Percentiles rank a stretch among this genome's conserved stretches.
Conservation (phyloP, 2,113 vertebrate genomes). For the Channa argus region DNA sequence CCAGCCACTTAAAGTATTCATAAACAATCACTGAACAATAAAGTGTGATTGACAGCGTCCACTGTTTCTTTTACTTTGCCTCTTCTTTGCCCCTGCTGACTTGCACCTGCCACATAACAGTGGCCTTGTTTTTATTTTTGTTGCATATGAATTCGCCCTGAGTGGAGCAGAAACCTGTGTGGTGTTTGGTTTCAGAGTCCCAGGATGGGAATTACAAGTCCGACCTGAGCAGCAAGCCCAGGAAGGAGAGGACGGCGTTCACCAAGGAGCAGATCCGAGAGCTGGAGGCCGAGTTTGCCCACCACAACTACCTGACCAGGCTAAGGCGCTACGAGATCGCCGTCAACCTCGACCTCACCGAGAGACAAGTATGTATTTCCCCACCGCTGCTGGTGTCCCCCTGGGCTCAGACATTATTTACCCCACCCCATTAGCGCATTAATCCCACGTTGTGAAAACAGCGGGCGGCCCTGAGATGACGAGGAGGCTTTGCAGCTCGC, state of each 20-base stretch:
- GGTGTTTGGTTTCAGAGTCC: conserved; percentile 88
- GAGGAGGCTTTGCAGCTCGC: conserved; percentile 34
- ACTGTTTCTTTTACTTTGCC: conserved; percentile 60
- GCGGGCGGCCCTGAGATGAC: conserved; percentile 34
- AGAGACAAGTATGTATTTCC: conserved; percentile 91
- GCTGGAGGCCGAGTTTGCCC: conserved; percentile 97
- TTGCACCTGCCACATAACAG: conserved; percentile 72
- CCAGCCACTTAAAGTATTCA: conserved; percentile 72
- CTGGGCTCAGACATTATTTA: conserved; percentile 29
- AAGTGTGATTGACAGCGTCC: conserved; percentile 69
- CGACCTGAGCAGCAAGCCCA: conserved; percentile 96
- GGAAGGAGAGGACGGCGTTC: conserved; percentile 98
- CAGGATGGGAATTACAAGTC: conserved; percentile 98
- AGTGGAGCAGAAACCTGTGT: conserved; percentile 59
- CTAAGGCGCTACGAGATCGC: conserved; percentile 98
- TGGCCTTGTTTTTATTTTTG: conserved; percentile 53
- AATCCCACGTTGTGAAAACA: conserved; percentile 71
- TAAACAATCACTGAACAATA: conserved; percentile 72
- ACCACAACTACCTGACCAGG: conserved; percentile 98
- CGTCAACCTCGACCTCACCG: conserved; percentile 97
- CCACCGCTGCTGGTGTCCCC: conserved; percentile 15
- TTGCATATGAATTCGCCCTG: conserved; percentile 62
- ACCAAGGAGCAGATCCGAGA: conserved; percentile 99
- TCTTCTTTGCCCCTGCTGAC: conserved; percentile 39
- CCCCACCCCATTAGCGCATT: conserved; percentile 43